phyloP scores from a whole-genome alignment of 2,888 invertebrate genomes.

The Caenorhabditis parvicauda region DNA sequence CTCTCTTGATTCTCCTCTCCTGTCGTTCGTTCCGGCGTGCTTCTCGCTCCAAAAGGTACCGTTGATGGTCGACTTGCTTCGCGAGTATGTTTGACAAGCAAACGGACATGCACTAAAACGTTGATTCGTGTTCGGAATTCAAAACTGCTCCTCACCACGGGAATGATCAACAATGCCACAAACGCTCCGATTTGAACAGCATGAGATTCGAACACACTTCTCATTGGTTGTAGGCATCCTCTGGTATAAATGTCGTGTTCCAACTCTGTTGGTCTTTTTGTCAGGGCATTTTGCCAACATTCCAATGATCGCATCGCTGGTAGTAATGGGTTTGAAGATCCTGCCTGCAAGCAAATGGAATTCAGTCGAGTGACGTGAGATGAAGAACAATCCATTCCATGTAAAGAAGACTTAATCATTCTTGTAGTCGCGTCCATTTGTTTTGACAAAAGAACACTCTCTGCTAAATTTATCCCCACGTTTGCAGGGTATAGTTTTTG shows the following conservation, averaged over 20 bases:
- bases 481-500: too few species aligned
- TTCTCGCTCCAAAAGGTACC: constrained; percentile 57
- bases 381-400: too few species aligned
- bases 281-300: constrained; percentile 62
- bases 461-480: too few species aligned
- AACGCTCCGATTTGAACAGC: constrained; percentile 60
- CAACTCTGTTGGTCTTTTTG: constrained; percentile 56
- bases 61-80: constrained; percentile 62
- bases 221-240: constrained; percentile 59
- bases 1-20: constrained; percentile 45
- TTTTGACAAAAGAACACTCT: too few species aligned
- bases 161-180: constrained; percentile 58
- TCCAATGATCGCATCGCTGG: constrained; percentile 59
- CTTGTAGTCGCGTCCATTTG: too few species aligned
- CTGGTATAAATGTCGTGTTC: constrained; percentile 51
- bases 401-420: too few species aligned
- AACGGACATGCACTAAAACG: constrained; percentile 52
- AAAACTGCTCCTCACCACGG: constrained; percentile 52
- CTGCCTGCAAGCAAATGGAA: constrained; percentile 44
- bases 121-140: not conserved
- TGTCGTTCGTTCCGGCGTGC: constrained; percentile 53
- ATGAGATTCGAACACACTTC: constrained; percentile 57
- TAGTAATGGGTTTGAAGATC: constrained; percentile 52
- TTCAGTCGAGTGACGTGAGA: too few species aligned
- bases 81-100: constrained; percentile 60